These are phyloP conservation scores for Rugalucina vietnamica DNA, from an alignment of 2,888 invertebrate species.

Conservation along the genomic window DNA sequence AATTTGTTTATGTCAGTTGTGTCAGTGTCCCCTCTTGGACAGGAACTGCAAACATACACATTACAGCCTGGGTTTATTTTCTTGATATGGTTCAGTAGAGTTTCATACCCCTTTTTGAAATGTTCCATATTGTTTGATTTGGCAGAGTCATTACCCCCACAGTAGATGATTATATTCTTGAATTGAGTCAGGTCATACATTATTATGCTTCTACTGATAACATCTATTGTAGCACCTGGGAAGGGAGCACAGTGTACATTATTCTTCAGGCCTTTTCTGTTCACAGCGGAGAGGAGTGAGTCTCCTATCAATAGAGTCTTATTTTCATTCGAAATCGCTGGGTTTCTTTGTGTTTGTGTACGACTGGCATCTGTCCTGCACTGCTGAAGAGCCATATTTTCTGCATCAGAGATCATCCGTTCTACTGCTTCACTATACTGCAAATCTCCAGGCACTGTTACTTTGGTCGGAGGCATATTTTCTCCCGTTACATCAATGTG, in stretches of 20 bases:
- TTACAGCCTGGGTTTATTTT: not conserved
- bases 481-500: no score
- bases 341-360: no score
- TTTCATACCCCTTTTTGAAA: not conserved
- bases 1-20: not conserved
- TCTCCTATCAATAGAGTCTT: not conserved
- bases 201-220: not conserved
- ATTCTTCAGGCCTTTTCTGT: not conserved
- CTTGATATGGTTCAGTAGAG: not conserved
- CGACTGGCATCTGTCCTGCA: no score
- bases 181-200: not conserved
- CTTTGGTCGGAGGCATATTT: no score
- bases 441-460: no score
- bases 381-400: no score
- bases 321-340: not conserved
- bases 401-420: no score
- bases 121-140: not conserved
- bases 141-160: not conserved
- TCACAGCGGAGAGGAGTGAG: not conserved
- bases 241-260: not conserved
- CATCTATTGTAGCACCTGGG: not conserved
- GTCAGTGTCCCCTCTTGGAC: constrained; percentile 5
- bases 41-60: not conserved
- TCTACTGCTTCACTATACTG: no score
- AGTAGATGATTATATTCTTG: not conserved